These are phyloP conservation scores for Petaurus breviceps DNA, from an alignment of 2,113 vertebrate genomes.

Conservation along the genomic window DNA sequence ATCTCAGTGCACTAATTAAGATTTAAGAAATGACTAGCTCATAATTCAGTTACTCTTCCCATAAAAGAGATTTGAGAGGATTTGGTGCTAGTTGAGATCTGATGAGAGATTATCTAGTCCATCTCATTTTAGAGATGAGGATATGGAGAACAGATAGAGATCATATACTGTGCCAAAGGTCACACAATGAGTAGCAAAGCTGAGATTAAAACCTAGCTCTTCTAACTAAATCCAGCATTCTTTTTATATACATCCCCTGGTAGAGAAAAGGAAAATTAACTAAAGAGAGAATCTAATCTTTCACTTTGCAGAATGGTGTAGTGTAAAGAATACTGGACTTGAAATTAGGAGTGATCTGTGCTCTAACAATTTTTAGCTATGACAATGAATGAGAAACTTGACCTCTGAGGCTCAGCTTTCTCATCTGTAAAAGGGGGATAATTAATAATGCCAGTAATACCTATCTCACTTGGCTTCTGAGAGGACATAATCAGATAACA, in stretches of 20 bases:
- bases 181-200: background rate
- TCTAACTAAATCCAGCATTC: background rate
- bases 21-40: slow-evolving; percentile 38
- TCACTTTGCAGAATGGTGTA: background rate
- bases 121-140: background rate
- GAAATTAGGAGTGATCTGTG: background rate
- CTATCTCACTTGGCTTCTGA: background rate
- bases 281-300: background rate
- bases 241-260: background rate
- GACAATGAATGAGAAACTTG: background rate
- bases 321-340: background rate
- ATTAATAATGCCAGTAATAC: background rate
- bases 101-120: background rate
- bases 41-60: background rate
- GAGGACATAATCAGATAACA: background rate
- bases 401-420: background rate
- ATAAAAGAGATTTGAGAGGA: background rate
- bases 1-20: slow-evolving; percentile 6
- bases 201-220: background rate
- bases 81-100: background rate
- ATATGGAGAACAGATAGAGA: background rate
- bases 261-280: background rate
- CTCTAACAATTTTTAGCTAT: background rate
- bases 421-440: background rate
- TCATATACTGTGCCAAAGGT: background rate